Base-by-base conservation (phyloP, 2,888 invertebrate species). In the Resseliella maxima region DNA sequence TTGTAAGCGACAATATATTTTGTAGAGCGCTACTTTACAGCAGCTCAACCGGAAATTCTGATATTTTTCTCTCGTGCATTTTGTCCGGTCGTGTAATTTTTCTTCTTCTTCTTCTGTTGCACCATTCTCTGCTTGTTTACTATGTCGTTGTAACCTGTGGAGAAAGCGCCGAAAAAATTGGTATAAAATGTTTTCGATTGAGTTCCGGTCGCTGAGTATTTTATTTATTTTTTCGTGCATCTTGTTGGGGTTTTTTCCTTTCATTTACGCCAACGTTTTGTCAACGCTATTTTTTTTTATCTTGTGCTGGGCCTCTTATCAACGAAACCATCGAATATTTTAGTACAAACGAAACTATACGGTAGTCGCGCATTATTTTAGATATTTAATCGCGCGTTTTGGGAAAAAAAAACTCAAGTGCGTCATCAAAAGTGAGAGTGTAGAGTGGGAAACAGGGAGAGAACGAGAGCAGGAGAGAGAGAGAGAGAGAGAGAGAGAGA, bases 171-270 rank as follows among this genome's bases (percentile, higher is more conserved):
- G 31, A 31, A 31, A 18, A 72, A 31, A 18, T 18, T 31, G 72
- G 1, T 15, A 1, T 31, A 72, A 72, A 72, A 72, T 72, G 72
- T 31, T 72, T 72, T 72, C 31, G 72, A 72, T 72, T 72, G 72
- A 72, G 72, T 72, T 72, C 72, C 72, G 72, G 72, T 72, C 72
- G 72, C 72, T 72, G 72, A 72, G 72, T 72, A 35, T 72, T 72
- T 72, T 72, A 72, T 72, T 72, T 72, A 72, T 72, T 72, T 72
- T 50, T 59, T 72, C 31, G 31, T 72, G 15, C 41, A 41, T 50
- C 18, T 18, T 8, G 46, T 50, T 41, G 6, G 12, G 5, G 21
- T 59, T 27, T n/a, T 24, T 59, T 59, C 59, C 2, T 18, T 18
- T 18, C 21, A 24, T 10, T 59, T 72, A n/a, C n/a, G n/a, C n/a